These are phyloP conservation scores for Neocrepidodera transversa DNA, from an alignment of 2,888 invertebrate species.

Conservation along the genomic window DNA sequence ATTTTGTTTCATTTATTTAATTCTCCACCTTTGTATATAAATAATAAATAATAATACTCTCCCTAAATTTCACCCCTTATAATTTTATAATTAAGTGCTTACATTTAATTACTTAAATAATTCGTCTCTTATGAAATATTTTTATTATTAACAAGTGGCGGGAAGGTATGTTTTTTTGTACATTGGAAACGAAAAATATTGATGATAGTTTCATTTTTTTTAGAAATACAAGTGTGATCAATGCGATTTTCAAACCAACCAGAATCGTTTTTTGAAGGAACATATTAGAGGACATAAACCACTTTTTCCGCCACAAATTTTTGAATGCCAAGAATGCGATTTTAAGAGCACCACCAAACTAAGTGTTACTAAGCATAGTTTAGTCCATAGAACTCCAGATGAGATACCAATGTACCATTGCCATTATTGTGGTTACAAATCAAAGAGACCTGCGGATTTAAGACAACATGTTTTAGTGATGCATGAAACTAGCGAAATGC, in stretches of 20 bases:
- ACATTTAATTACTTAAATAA: too few relatives aligned
- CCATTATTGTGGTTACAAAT: conserved; percentile 30
- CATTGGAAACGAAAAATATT: too few relatives aligned
- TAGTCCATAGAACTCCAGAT: conserved; percentile 32
- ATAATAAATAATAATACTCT: too few relatives aligned
- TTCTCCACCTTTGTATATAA: too few relatives aligned
- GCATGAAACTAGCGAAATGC: conserved; percentile 19
- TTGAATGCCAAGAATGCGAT: conserved; percentile 32
- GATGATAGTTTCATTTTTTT: too few relatives aligned
- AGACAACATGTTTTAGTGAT: conserved; percentile 29
- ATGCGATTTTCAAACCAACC: conserved; percentile 36
- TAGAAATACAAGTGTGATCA: conserved; percentile 28
- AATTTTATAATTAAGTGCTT: too few relatives aligned
- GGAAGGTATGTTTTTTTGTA: too few relatives aligned
- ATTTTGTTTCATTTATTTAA: too few relatives aligned
- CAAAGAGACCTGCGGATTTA: conserved; percentile 31
- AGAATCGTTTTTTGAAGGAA: conserved; percentile 31
- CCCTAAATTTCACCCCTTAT: too few relatives aligned
- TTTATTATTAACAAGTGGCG: too few relatives aligned
- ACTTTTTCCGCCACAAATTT: conserved; percentile 23
- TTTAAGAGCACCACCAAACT: conserved; percentile 32
- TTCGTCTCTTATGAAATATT: too few relatives aligned
- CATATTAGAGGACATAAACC: conserved; percentile 33
- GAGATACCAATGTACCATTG: conserved; percentile 33
- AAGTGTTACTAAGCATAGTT: conserved; percentile 28